Evolutionary conservation across 2,797 vertebrate genomes (phyloP).

Genomic region (Onychomys torridus): DNA sequence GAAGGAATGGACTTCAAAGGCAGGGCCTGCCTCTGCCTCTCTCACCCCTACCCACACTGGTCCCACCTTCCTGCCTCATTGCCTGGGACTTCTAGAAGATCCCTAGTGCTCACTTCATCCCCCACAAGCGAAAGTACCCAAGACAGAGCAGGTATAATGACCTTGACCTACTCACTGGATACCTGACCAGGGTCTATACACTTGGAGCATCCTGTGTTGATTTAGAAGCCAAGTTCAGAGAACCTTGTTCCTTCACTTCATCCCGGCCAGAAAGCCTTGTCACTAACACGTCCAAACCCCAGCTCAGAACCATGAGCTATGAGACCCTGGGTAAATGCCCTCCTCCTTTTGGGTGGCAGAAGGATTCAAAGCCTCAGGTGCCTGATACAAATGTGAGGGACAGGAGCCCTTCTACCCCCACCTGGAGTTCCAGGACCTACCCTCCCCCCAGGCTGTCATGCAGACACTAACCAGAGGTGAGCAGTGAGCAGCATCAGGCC

Average conservation of each 20-base stretch:
- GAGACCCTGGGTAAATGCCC: not conserved
- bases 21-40: not conserved
- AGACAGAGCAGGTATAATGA: not conserved
- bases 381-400: not conserved
- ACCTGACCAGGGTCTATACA: not conserved
- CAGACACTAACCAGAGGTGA: conserved; percentile 75
- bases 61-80: not conserved
- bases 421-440: not conserved
- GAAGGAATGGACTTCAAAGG: conserved; percentile 75
- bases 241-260: not conserved
- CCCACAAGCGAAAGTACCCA: not conserved
- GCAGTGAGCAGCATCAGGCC: not conserved
- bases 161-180: too few species aligned
- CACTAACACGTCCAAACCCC: not conserved
- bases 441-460: conserved; percentile 70
- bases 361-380: not conserved
- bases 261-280: not conserved
- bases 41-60: not conserved
- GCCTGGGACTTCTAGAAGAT: not conserved
- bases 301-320: not conserved
- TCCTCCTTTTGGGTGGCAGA: not conserved
- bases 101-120: not conserved
- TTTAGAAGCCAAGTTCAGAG: not conserved
- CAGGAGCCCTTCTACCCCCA: not conserved
- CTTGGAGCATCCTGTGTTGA: not conserved